phyloP scores from a whole-genome alignment of 2,888 invertebrate species.

The Cyrtodaria siliqua region DNA sequence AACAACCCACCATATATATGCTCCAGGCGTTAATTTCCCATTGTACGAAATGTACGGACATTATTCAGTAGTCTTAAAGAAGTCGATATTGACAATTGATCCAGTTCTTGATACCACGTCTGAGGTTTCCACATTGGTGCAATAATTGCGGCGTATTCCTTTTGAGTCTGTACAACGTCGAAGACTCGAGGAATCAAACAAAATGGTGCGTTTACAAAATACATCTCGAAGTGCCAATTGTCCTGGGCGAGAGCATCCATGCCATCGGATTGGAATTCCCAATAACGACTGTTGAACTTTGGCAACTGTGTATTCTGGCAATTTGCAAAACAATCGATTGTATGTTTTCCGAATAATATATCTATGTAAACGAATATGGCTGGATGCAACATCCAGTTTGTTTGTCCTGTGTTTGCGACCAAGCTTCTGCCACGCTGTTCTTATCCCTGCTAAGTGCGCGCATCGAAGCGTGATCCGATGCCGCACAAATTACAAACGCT shows the following conservation, averaged over 20 bases:
- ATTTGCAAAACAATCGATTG: slow-evolving; percentile 28
- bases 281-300: slow-evolving; percentile 42
- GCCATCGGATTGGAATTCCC: slow-evolving; percentile 20
- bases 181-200: slow-evolving; percentile 19
- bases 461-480: slow-evolving; percentile 30
- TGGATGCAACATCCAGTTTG: slow-evolving; percentile 35
- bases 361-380: slow-evolving; percentile 26
- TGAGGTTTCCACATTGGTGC: slow-evolving; percentile 37
- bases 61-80: slow-evolving; percentile 17
- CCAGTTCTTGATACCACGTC: slow-evolving; percentile 12
- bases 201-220: slow-evolving; percentile 51
- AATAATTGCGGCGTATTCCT: slow-evolving; percentile 20
- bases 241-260: slow-evolving; percentile 35
- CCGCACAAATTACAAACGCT: no score
- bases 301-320: slow-evolving; percentile 22
- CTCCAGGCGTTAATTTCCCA: slow-evolving; percentile 12
- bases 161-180: slow-evolving; percentile 19
- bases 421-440: slow-evolving; percentile 36
- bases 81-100: slow-evolving; percentile 3
- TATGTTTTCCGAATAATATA: slow-evolving; percentile 32
- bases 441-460: slow-evolving; percentile 32
- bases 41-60: not conserved
- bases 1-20: not conserved
- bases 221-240: slow-evolving; percentile 38
- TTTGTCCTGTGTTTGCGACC: slow-evolving; percentile 38